Conservation (phyloP, 2,888 invertebrate genomes). For the Chaetogeoica ovagalla region DNA sequence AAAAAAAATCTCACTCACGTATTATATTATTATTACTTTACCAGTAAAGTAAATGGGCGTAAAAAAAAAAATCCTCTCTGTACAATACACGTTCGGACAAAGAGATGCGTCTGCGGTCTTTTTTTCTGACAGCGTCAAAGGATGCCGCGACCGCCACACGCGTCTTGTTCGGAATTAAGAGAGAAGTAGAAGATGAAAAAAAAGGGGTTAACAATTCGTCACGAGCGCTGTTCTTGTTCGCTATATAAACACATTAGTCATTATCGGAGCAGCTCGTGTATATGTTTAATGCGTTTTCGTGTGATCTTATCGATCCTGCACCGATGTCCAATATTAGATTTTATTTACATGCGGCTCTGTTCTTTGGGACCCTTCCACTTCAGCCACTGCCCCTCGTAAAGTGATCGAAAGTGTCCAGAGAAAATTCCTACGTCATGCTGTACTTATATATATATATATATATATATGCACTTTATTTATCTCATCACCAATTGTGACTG, state of each 20-base stretch:
- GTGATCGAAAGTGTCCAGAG: no score
- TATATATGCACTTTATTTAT: no score
- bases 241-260: neutral
- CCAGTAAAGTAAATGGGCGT: neutral
- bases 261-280: conserved; percentile 3
- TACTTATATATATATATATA: no score
- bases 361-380: no score
- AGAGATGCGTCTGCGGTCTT: conserved; percentile 20
- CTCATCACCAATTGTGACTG: no score
- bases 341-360: no score
- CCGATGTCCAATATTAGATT: no score
- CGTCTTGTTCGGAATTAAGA: conserved; percentile 1
- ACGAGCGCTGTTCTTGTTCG: neutral
- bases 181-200: neutral
- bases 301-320: no score
- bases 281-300: no score
- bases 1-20: neutral
- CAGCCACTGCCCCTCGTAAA: no score
- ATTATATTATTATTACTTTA: no score
- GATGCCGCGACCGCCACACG: conserved; percentile 6
- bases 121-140: conserved; percentile 31
- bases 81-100: neutral
- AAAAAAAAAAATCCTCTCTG: neutral
- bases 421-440: no score
- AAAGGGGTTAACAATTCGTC: conserved; percentile 18